Evolutionary conservation across 2,797 vertebrate genomes (phyloP).

Genomic region (Sebastes taczanowskii): DNA sequence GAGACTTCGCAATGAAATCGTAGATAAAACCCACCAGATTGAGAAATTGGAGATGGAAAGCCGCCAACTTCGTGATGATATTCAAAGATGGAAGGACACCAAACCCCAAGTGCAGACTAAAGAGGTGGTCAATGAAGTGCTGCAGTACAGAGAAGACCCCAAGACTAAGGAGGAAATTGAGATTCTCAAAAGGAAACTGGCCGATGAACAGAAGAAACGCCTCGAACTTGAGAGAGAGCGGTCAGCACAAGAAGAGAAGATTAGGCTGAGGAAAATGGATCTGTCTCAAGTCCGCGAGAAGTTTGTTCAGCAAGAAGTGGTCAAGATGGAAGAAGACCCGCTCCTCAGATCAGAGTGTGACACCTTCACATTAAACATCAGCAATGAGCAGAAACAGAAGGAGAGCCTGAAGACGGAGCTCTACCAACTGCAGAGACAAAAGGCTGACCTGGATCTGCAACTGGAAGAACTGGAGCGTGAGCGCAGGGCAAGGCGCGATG

Average conservation of each 20-base stretch:
- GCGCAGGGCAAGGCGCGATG: slow-evolving; percentile 89
- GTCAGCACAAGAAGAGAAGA: slow-evolving; percentile 86
- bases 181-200: slow-evolving; percentile 86
- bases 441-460: slow-evolving; percentile 90
- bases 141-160: slow-evolving; percentile 94
- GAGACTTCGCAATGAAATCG: slow-evolving; percentile 91
- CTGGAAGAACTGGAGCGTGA: slow-evolving; percentile 93
- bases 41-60: slow-evolving; percentile 93
- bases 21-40: slow-evolving; percentile 90
- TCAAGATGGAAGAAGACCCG: slow-evolving; percentile 91
- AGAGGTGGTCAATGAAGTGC: slow-evolving; percentile 94
- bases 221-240: slow-evolving; percentile 90
- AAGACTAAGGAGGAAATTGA: slow-evolving; percentile 94
- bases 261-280: slow-evolving; percentile 89
- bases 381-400: slow-evolving; percentile 89
- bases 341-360: slow-evolving; percentile 88
- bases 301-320: slow-evolving; percentile 92
- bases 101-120: slow-evolving; percentile 94
- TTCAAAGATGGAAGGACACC: slow-evolving; percentile 91
- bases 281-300: slow-evolving; percentile 92
- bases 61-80: slow-evolving; percentile 92
- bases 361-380: slow-evolving; percentile 87
- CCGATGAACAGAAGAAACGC: slow-evolving; percentile 92
- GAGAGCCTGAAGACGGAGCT: slow-evolving; percentile 88
- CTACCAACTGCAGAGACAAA: slow-evolving; percentile 85